These are phyloP conservation scores for Brachypodius melanocephalos DNA, from an alignment of 2,113 vertebrate species.

Conservation along the genomic window DNA sequence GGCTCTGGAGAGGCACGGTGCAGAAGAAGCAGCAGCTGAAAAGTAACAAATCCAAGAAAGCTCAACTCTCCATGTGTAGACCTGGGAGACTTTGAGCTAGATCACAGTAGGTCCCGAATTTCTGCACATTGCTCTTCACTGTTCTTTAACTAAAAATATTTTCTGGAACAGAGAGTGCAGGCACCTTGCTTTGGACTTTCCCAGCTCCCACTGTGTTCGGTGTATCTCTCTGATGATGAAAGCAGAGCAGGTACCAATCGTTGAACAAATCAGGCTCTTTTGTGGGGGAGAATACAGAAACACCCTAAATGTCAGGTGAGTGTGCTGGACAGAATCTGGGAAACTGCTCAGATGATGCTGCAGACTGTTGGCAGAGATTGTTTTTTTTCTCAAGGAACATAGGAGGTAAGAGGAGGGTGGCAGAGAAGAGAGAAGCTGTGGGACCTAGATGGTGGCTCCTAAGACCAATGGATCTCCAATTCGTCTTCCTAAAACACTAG, in stretches of 20 bases:
- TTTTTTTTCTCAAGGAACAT: neutral
- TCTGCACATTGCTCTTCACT: neutral
- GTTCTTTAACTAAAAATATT: constrained; percentile 6
- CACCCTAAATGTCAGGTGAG: neutral
- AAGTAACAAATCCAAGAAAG: neutral
- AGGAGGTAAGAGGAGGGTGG: neutral
- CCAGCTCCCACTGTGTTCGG: neutral
- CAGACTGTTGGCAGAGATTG: neutral
- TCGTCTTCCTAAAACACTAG: neutral
- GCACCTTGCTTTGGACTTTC: neutral
- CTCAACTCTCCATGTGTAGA: neutral
- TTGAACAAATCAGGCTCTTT: neutral
- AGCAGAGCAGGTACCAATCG: neutral
- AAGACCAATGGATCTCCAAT: neutral
- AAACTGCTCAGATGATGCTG: neutral
- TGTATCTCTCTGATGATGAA: neutral
- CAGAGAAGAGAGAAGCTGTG: neutral
- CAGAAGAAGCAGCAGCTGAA: neutral
- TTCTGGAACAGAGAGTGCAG: neutral
- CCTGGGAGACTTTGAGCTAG: neutral
- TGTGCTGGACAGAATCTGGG: neutral
- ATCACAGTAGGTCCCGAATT: neutral
- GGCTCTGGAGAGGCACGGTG: neutral
- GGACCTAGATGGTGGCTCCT: neutral
- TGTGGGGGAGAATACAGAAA: neutral